A percentile compares a stretch with the other conserved stretches of the same genome.
Conservation (phyloP, 2,888 invertebrate species). For the Pyrocoelia pectoralis region DNA sequence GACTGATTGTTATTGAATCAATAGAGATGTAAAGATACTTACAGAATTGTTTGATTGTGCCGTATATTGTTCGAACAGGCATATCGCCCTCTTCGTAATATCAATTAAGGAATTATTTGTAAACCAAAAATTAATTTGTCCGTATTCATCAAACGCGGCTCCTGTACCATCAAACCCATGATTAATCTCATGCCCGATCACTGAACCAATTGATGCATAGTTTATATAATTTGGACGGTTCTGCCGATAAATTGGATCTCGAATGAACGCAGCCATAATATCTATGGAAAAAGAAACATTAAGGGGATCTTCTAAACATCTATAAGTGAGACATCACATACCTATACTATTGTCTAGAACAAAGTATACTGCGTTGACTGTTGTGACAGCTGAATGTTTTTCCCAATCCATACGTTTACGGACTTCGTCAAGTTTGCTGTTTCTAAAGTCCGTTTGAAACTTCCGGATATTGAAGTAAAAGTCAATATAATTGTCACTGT, state of each 20-base stretch:
- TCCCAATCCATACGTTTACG: no score
- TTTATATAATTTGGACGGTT: slow-evolving; percentile 83
- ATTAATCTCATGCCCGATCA: slow-evolving; percentile 89
- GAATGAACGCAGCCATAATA: no score
- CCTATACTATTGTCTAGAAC: no score
- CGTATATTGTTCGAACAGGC: slow-evolving; percentile 94
- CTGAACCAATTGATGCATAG: slow-evolving; percentile 89
- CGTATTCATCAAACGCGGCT: slow-evolving; percentile 77
- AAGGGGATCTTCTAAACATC: slow-evolving; percentile 40
- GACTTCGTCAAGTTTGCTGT: no score
- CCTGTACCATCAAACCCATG: slow-evolving; percentile 65
- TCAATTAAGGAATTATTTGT: slow-evolving; percentile 78
- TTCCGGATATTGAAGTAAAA: no score
- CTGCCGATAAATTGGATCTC: slow-evolving; percentile 65
- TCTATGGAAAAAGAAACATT: no score
- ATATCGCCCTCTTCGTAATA: slow-evolving; percentile 77
- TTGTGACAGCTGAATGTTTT: no score
- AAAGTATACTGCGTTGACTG: no score
- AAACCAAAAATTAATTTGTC: slow-evolving; percentile 50
- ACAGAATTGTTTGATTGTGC: slow-evolving; percentile 89
- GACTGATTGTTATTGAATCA: no score
- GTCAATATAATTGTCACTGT: no score
- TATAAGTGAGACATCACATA: no score
- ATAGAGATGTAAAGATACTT: neutral
- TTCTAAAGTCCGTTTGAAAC: no score